phyloP scores from a whole-genome alignment of 2,113 vertebrate genomes.

The Nicator chloris region DNA sequence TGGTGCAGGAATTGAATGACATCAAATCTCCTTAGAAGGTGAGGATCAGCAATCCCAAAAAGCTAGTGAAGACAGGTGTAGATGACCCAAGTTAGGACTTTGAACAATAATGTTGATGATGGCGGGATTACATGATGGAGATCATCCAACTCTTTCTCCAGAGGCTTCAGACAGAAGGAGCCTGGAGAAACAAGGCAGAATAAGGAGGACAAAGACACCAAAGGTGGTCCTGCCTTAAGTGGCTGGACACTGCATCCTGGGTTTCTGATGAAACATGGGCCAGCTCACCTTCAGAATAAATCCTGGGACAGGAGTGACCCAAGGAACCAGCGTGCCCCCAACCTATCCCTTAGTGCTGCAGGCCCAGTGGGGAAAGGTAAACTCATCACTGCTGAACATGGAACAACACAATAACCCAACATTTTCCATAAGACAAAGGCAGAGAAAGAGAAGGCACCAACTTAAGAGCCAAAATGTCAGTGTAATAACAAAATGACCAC shows the following conservation, averaged over 20 bases:
- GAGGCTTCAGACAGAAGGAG: not conserved
- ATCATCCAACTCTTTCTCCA: not conserved
- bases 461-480: not conserved
- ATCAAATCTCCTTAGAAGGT: fast-evolving
- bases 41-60: not conserved
- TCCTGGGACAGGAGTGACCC: not conserved
- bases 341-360: fast-evolving
- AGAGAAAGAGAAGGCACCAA: not conserved
- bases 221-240: not conserved
- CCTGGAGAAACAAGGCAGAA: not conserved
- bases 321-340: not conserved
- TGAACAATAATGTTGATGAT: not conserved
- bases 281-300: not conserved
- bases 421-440: not conserved
- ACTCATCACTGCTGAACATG: not conserved
- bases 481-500: not conserved
- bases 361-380: not conserved
- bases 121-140: fast-evolving
- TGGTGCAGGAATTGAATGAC: not conserved
- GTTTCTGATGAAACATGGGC: not conserved
- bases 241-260: not conserved
- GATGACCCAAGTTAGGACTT: not conserved
- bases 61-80: not conserved
- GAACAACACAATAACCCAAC: not conserved
- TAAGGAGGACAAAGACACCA: not conserved